Conservation (phyloP, 2,888 invertebrate genomes). For the Lymantria dispar region DNA sequence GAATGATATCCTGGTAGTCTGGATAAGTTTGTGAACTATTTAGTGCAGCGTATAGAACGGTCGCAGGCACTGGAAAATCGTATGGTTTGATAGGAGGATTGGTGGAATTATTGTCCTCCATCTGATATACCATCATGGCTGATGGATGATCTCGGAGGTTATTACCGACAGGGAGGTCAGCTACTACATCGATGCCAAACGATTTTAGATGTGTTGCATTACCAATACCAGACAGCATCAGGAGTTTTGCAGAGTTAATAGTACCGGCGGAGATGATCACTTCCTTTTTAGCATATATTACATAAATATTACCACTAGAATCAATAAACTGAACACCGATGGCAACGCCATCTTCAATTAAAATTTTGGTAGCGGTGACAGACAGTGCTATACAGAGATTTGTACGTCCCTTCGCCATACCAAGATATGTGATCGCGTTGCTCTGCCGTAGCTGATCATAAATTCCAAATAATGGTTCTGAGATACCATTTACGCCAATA, state of each 20-base stretch:
- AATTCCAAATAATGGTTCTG: background rate
- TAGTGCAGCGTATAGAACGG: slow-evolving; percentile 25
- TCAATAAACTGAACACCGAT: slow-evolving; percentile 13
- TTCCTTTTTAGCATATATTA: slow-evolving; percentile 12
- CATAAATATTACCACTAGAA: background rate
- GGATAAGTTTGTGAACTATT: slow-evolving; percentile 20
- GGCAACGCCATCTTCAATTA: slow-evolving; percentile 11
- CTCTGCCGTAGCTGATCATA: background rate
- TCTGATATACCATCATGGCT: slow-evolving; percentile 5
- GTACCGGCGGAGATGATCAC: slow-evolving; percentile 12
- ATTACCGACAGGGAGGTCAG: slow-evolving; percentile 18
- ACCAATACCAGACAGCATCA: slow-evolving; percentile 20
- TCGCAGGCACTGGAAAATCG: slow-evolving; percentile 21
- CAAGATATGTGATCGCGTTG: background rate
- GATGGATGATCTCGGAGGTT: slow-evolving; percentile 12
- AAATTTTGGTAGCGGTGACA: slow-evolving; percentile 13
- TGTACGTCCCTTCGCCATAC: background rate
- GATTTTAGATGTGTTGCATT: slow-evolving; percentile 9
- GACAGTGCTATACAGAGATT: background rate
- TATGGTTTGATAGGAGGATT: slow-evolving; percentile 17
- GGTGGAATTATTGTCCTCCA: background rate
- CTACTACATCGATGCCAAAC: slow-evolving; percentile 11
- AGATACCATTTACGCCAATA: slow-evolving; percentile 1
- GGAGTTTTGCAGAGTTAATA: slow-evolving; percentile 9
- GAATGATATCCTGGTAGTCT: slow-evolving; percentile 31